Percentiles rank a stretch among this genome's conserved stretches.
Conservation (phyloP, 2,888 invertebrate genomes). For the Herminia tarsipennalis region DNA sequence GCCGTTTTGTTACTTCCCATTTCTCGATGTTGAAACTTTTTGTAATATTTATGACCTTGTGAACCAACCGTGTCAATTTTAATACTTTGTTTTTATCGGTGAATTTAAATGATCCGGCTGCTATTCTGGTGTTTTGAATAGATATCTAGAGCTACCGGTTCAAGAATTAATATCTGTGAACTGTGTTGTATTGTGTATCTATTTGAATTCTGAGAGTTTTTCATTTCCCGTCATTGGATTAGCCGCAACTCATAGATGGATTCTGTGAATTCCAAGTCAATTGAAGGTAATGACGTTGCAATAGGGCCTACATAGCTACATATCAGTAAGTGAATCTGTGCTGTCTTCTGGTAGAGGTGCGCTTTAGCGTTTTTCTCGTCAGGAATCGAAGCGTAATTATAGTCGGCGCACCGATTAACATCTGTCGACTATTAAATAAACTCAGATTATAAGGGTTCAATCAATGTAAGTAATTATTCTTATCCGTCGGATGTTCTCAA, state of each 20-base stretch:
- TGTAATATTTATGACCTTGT: slow-evolving; percentile 58
- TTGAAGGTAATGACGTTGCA: background rate
- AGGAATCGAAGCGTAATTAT: slow-evolving; percentile 81
- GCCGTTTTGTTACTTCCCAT: slow-evolving; percentile 67
- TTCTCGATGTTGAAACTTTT: slow-evolving; percentile 64
- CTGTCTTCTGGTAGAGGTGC: slow-evolving; percentile 46
- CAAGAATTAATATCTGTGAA: too few relatives aligned
- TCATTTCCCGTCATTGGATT: background rate
- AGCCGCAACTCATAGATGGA: background rate
- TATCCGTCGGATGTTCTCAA: slow-evolving; percentile 84
- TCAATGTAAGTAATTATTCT: slow-evolving; percentile 85
- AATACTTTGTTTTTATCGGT: slow-evolving; percentile 35
- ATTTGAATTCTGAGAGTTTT: slow-evolving; percentile 3
- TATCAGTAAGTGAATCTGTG: slow-evolving; percentile 48
- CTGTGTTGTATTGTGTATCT: too few relatives aligned
- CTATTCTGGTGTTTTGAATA: slow-evolving; percentile 19
- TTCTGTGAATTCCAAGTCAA: background rate
- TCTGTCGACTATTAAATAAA: slow-evolving; percentile 85
- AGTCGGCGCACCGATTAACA: slow-evolving; percentile 80
- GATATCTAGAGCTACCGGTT: slow-evolving; percentile 10
- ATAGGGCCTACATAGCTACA: background rate
- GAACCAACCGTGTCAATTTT: slow-evolving; percentile 47
- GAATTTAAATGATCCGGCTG: slow-evolving; percentile 14
- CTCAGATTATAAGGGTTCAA: slow-evolving; percentile 83
- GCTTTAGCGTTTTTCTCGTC: slow-evolving; percentile 78